Evolutionary conservation across 2,888 invertebrate species (phyloP), one percentile per base, ranked within the genome.

Genomic region (Chydorus sphaericus): DNA sequence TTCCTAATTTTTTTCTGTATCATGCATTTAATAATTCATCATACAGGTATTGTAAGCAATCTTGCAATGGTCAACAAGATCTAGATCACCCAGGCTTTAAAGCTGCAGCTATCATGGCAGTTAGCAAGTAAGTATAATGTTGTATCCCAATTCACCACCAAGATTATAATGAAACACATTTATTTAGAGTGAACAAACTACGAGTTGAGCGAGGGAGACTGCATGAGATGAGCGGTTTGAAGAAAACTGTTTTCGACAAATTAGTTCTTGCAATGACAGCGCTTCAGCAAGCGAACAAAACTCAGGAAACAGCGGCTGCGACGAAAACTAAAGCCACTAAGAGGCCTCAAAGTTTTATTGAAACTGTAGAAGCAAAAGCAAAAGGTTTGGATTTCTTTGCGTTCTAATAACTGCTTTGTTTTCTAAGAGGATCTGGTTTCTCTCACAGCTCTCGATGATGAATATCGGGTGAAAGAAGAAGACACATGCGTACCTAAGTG

Each of bases 211-310:
- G 29, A 30, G 31, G 10, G n/a, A 31, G 31, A 30, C 11, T 50
- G 6, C 31, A 50, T 50, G 50, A 31, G 11, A 3, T 50, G 31
- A 31, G 50, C 16, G 29, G 50, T 50, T 50, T 50, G 16, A 50
- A 50, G 50, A 50, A 31, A 30, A n/a, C 29, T 5, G 50, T 50
- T 28, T 50, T 50, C 30, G 31, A 50, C 26, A 44, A 44, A 23
- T n/a, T 44, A 14, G 44, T 44, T 10, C 44, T 44, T 26, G 23
- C 44, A 23, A 44, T 44, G 44, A 14, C 28, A 14, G n/a, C 44
- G n/a, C 3, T 44, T 10, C n/a, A n/a, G n/a, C n/a, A n/a, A n/a
- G n/a, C n/a, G n/a, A 26, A 20, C 28, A 44, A 44, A 23, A 28
- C 23, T 11, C 23, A 14, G 23, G 10, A 44, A 20, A 8, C 23